A percentile compares a stretch with the other conserved stretches of the same genome.
Conservation (phyloP, 2,888 invertebrate genomes). For the Drosophila phalerata region DNA sequence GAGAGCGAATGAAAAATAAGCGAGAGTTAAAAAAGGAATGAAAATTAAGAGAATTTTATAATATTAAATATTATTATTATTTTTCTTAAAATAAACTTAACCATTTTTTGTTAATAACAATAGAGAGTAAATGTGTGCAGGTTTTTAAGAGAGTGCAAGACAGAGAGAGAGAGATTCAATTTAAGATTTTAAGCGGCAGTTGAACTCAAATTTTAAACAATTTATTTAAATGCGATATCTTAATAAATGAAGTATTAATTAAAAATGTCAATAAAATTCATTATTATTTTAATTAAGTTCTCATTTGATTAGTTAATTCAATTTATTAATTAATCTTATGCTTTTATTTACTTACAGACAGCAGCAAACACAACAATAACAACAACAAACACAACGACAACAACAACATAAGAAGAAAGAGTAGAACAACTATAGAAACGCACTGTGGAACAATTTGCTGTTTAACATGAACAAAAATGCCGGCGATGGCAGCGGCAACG, state of each 20-base stretch:
- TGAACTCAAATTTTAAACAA: too few species aligned
- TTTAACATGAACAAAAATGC: constrained; percentile 92
- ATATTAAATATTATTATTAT: too few species aligned
- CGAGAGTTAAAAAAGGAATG: neutral
- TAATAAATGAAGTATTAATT: too few species aligned
- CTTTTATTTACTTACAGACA: constrained; percentile 16
- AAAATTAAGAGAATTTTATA: neutral
- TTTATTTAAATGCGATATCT: too few species aligned
- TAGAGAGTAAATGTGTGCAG: too few species aligned
- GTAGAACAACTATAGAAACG: constrained; percentile 12
- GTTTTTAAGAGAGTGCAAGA: too few species aligned
- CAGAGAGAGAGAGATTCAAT: too few species aligned
- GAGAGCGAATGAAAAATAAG: constrained; percentile 19
- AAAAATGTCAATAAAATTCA: too few species aligned
- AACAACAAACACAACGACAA: constrained; percentile 25
- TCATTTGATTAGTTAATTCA: neutral
- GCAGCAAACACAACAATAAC: constrained; percentile 27
- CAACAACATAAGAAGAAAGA: constrained; percentile 2
- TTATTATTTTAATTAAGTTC: too few species aligned
- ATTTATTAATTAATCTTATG: neutral
- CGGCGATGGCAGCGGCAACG: constrained; percentile 87
- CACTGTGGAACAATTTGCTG: constrained; percentile 37
- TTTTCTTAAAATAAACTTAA: too few species aligned
- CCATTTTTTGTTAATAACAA: too few species aligned
- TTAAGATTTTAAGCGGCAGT: too few species aligned